These are phyloP conservation scores for Gambelia wislizenii DNA, from an alignment of 2,797 vertebrate genomes.

Conservation along the genomic window DNA sequence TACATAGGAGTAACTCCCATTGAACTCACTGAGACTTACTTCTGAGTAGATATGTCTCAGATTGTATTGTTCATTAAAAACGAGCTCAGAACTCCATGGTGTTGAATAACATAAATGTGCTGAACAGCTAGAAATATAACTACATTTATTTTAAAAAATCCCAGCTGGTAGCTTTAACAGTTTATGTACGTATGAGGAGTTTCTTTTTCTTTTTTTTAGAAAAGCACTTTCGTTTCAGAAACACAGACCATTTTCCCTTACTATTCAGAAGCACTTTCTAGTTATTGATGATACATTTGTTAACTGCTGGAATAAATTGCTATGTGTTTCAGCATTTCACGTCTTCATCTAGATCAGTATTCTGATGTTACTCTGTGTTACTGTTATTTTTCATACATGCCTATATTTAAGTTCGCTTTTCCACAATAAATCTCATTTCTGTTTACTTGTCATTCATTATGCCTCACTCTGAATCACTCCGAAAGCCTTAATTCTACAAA, in stretches of 20 bases:
- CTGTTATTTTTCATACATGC: neutral
- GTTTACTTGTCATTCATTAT: neutral
- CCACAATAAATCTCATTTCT: neutral
- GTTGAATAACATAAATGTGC: conserved; percentile 62
- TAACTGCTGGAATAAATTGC: neutral
- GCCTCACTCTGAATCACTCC: neutral
- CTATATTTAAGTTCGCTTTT: neutral
- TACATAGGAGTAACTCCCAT: neutral
- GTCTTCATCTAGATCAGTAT: neutral
- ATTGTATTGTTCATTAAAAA: conserved; percentile 60
- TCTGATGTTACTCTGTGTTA: neutral
- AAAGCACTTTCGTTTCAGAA: neutral
- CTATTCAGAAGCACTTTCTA: neutral
- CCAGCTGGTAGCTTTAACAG: neutral
- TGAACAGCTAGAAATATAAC: conserved; percentile 63
- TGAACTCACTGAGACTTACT: neutral
- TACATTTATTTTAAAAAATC: conserved; percentile 22
- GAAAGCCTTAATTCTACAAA: neutral
- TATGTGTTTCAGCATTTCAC: neutral
- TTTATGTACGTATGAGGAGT: neutral
- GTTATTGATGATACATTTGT: neutral
- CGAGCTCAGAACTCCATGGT: conserved; percentile 52
- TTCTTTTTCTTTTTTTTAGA: neutral
- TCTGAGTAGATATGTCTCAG: neutral
- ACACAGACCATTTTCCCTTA: neutral